Evolutionary conservation across 2,888 invertebrate species (phyloP), one percentile per base, ranked within the genome.

Genomic region (Calephelis perditalis): DNA sequence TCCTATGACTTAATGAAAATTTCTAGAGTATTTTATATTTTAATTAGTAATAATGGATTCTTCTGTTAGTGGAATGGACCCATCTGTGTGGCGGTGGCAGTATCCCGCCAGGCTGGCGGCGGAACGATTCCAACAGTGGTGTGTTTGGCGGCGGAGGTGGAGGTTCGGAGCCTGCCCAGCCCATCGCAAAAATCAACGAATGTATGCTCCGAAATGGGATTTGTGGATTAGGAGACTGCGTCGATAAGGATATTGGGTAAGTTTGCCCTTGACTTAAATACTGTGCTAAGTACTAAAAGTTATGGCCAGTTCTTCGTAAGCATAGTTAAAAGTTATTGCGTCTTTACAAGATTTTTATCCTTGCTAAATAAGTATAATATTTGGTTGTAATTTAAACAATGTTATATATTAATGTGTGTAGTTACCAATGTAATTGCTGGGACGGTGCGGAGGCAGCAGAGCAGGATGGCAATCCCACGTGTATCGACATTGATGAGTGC

Each of bases 401-500:
- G 8, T 55, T 37, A 11, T 1, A n/a, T 15, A 15, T 56, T 11
- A n/a, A 40, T 37, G 26, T 55, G 45, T 55, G 5, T 68, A 91
- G 91, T 1, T 96, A 96, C 78, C 93, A 94, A 66, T 97, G 97
- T 77, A 91, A 94, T 63, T 97, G 97, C 75, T 92, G 94, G 82
- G 91, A 93, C 11, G 97, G 97, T 57, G 96, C 91, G 0, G 86
- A 91, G 69, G 72, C 80, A 2, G 81, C 84, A 0, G 78, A 82
- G 56, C 81, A 83, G 49, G 86, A 90, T 62, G 86, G 86, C 35
- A 85, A 84, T 71, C 90, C 89, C 1, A 84, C 84, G 0, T 92
- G 92, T 70, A 87, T 92, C 81, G 96, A 97, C 81, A 92, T 96
- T 67, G 95, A 97, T 84, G 97, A 97, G 83, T 97, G 97, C 75